Base-by-base conservation (phyloP, 2,797 vertebrate species). In the Malurus splendens region DNA sequence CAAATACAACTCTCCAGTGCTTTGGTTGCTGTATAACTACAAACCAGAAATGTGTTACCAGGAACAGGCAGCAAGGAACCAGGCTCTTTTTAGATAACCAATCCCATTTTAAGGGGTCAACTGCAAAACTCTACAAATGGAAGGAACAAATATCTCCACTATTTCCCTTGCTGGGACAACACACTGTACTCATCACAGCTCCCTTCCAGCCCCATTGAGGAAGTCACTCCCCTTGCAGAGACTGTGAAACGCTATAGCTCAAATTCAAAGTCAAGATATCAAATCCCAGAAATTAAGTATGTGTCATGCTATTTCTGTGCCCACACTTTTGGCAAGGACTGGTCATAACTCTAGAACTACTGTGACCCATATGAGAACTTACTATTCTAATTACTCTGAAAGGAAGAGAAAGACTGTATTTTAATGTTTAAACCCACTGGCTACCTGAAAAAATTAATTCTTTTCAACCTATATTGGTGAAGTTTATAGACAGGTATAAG, bases 121-220 rank as follows among this genome's bases (percentile, higher is more conserved):
- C n/a, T 33, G 18, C 20, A 68, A 36, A 45, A 33, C 41, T 73
- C 42, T 36, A 66, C 15, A 56, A 66, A 73, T 1, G 1, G 10
- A 30, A 84, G 42, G 8, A 59, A 28, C 18, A 59, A 88, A 84
- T 0, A 6, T 17, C 17, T 47, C 25, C 2, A 3, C 15, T 18
- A 27, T 13, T 44, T 76, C n/a, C 23, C 41, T 45, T 0, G 0
- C 39, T 2, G 3, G 30, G 14, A 42, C 19, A 55, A 77, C 20
- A 18, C 57, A 79, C 17, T 2, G 5, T 30, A 9, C 5, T 38
- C 36, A 67, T 11, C 38, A 39, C 14, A 50, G 56, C 6, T 41
- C 23, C 6, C 20, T 65, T 70, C 38, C 56, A 75, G 66, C 17
- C 42, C 3, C 8, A 8, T 25, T 87, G 42, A 90, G 44, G 47